These are phyloP conservation scores for Motacilla alba DNA, from an alignment of 2,113 vertebrate species.

Conservation along the genomic window DNA sequence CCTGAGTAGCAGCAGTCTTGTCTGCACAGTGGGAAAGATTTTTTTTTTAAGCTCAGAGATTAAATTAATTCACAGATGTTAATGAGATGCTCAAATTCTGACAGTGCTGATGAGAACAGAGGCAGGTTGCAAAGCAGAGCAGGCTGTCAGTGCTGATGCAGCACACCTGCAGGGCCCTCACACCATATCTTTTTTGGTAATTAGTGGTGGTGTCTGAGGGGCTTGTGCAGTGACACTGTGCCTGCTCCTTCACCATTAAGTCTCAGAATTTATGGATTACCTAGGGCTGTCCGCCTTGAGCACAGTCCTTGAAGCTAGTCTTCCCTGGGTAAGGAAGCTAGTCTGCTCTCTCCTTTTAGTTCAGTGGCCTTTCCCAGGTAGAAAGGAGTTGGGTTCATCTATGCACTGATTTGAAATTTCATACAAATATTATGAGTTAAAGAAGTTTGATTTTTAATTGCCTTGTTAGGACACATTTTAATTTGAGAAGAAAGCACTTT, in stretches of 20 bases:
- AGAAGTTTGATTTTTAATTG: neutral
- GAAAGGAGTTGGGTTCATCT: neutral
- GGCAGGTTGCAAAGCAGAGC: neutral
- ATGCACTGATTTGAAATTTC: neutral
- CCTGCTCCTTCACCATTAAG: neutral
- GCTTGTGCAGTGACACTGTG: neutral
- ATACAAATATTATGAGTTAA: neutral
- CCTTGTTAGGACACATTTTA: neutral
- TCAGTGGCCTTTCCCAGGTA: neutral
- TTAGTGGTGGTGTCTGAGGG: neutral
- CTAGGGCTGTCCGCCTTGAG: neutral
- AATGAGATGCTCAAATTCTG: neutral
- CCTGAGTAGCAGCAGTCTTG: neutral
- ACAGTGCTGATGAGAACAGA: neutral
- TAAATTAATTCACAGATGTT: neutral
- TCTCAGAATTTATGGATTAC: neutral
- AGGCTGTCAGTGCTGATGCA: neutral
- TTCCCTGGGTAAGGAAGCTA: neutral
- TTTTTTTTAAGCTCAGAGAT: neutral
- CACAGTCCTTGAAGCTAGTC: neutral
- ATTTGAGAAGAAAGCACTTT: neutral
- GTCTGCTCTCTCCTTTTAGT: neutral
- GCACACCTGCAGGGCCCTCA: neutral
- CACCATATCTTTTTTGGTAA: rapidly evolving
- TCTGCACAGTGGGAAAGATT: neutral